Percentiles rank a stretch among this genome's conserved stretches.
Evolutionary conservation across 2,888 invertebrate species (phyloP).

Genomic region (Apamea monoglypha): DNA sequence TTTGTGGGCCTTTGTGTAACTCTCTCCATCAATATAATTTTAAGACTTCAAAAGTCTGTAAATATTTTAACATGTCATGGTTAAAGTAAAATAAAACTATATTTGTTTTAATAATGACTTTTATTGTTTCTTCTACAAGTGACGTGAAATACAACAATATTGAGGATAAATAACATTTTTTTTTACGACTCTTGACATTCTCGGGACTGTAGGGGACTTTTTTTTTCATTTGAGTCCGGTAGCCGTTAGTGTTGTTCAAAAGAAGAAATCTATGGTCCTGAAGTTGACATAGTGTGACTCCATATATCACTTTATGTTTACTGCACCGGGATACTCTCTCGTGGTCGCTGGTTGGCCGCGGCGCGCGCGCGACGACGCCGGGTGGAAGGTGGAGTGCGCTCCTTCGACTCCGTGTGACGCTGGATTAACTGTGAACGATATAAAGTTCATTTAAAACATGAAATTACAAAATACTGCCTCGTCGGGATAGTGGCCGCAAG

Average conservation of each 20-base stretch:
- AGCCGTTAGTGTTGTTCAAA: not conserved
- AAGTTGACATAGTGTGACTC: not conserved
- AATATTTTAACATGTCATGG: conserved; percentile 4
- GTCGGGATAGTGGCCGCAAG: not conserved
- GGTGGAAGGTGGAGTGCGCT: conserved; percentile 83
- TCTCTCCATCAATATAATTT: not conserved
- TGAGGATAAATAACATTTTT: too few species aligned
- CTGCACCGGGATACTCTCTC: conserved; percentile 53
- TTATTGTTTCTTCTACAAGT: conserved; percentile 26
- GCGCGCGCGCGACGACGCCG: conserved; percentile 75
- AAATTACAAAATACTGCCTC: not conserved
- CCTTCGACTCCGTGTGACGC: conserved; percentile 79
- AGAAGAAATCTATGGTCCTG: not conserved
- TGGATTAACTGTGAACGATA: conserved; percentile 75
- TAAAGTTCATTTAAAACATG: not conserved
- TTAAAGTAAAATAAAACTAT: conserved; percentile 26
- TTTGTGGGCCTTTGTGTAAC: not conserved
- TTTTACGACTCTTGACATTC: too few species aligned
- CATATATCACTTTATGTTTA: not conserved
- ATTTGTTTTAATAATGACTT: conserved; percentile 21
- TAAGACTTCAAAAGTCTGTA: not conserved
- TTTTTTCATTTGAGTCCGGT: not conserved
- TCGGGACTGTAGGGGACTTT: not conserved
- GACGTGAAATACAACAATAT: not conserved
- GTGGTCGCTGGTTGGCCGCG: conserved; percentile 66